phyloP scores from a whole-genome alignment of 2,113 vertebrate genomes.

The Macaca fascicularis region T2T-MFA8v1.1 NC_088379.1:175015001-175015500 shows the following conservation, averaged over 20 bases:
- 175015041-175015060: background rate
- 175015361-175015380: background rate
- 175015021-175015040: background rate
- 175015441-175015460: background rate
- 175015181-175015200: background rate
- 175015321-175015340: background rate
- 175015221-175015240: background rate
- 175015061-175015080: background rate
- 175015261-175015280: background rate
- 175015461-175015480: background rate
- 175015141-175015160: background rate
- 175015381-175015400: background rate
- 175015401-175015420: background rate
- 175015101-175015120: background rate
- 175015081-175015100: background rate
- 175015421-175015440: background rate
- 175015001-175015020: accelerated
- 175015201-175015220: background rate
- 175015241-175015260: background rate
- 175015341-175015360: background rate
- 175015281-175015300: background rate
- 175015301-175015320: background rate
- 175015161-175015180: background rate
- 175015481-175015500: background rate
- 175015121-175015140: background rate